Percentiles rank a stretch among this genome's conserved stretches.
Conservation (phyloP, 1,140 invertebrate species). For the Forficula auricularia region DNA sequence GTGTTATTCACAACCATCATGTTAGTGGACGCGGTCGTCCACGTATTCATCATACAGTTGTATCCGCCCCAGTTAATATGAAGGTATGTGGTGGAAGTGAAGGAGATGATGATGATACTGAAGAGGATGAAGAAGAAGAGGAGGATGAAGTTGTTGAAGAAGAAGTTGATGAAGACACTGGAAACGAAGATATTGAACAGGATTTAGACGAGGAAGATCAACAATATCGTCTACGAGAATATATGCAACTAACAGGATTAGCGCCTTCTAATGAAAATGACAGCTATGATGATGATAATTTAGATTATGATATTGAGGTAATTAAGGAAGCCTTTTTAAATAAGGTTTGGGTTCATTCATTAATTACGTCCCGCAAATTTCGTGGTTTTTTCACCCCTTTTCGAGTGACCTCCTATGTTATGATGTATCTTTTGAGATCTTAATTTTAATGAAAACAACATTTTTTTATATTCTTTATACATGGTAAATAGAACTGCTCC, state of each 20-base stretch:
- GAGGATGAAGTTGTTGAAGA: slow-evolving; percentile 31
- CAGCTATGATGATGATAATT: slow-evolving; percentile 11
- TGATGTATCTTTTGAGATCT: background rate
- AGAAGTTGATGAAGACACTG: slow-evolving; percentile 27
- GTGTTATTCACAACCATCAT: slow-evolving; percentile 23
- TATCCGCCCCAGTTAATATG: slow-evolving; percentile 19
- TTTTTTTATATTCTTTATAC: background rate
- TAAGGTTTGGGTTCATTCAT: no score
- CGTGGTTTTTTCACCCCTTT: no score
- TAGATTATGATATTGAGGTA: slow-evolving; percentile 23
- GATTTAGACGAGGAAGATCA: slow-evolving; percentile 5
- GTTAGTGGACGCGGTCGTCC: slow-evolving; percentile 30
- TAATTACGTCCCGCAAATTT: background rate
- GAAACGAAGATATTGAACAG: slow-evolving; percentile 21
- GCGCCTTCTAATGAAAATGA: slow-evolving; percentile 23
- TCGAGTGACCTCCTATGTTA: background rate
- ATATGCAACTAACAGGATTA: slow-evolving; percentile 18
- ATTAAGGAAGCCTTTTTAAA: slow-evolving; percentile 5
- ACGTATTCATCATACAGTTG: slow-evolving; percentile 27
- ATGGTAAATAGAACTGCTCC: no score
- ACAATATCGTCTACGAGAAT: slow-evolving; percentile 21
- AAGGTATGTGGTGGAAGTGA: slow-evolving; percentile 32
- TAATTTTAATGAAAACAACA: background rate
- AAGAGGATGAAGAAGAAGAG: slow-evolving; percentile 30
- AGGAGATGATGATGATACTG: slow-evolving; percentile 31